Base-by-base conservation (phyloP, 1,140 invertebrate genomes). In the Hestina assimilis region DNA sequence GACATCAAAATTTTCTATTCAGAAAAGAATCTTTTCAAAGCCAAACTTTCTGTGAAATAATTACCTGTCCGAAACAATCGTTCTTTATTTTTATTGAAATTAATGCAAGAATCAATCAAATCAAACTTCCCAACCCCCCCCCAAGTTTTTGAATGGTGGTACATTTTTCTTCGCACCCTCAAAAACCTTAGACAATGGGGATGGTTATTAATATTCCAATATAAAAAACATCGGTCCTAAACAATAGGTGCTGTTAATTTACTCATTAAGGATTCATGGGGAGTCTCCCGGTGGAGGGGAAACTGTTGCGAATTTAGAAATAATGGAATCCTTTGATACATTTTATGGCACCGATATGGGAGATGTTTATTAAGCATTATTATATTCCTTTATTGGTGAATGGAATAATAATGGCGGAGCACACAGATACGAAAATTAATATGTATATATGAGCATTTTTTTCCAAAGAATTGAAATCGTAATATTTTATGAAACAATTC, bases 181-280 rank as follows among this genome's bases (percentile, higher is more conserved):
- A 51, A 20, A 57, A 47, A 52, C 33, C 33, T 47, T 54, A 72
- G 69, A 82, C 79, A 82, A 83, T 79, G 62, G 72, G 67, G 67
- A 79, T 69, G 69, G 78, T 77, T 80, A 86, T 86, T 86, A 86
- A 86, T 86, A 83, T 86, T 83, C 75, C 59, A 57, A 79, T 76
- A 71, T 78, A 77, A 81, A 85, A 85, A 85, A 84, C 71, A 78
- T 62, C 61, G 71, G 47, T 45, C 63, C 78, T 75, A 83, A 80
- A 86, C 83, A 86, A 86, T 86, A 84, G 81, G 78, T 86, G 81
- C 74, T 81, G 78, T 86, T 86, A 86, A 86, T 86, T 86, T 77
- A 75, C 75, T 86, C 83, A 86, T 87, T 87, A 87, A 67, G 72
- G 64, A 87, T 87, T 84, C 78, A 83, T 77, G 75, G 83, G 74